phyloP scores from a whole-genome alignment of 2,113 vertebrate genomes.

The Tamias sibiricus region DNA sequence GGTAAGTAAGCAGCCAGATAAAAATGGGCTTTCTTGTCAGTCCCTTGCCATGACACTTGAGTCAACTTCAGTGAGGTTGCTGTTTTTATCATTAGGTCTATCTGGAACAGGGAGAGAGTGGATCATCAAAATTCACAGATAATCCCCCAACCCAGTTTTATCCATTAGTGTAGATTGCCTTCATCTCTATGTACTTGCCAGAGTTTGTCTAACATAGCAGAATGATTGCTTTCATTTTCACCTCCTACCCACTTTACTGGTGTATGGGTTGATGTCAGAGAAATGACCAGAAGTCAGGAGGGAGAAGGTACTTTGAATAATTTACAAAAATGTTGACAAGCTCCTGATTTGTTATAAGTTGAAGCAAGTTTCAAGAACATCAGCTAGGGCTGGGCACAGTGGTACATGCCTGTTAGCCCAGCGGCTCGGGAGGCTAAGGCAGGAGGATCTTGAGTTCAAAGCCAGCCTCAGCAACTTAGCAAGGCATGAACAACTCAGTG shows the following conservation, averaged over 20 bases:
- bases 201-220: background rate
- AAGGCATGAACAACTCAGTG: too few species aligned
- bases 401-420: too few species aligned
- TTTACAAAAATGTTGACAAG: background rate
- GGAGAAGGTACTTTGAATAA: background rate
- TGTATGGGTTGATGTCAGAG: background rate
- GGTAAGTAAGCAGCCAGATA: background rate
- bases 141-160: background rate
- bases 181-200: background rate
- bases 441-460: too few species aligned
- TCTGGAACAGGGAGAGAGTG: background rate
- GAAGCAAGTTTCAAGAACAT: background rate
- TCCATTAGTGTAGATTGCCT: background rate
- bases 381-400: background rate
- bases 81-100: background rate
- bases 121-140: background rate
- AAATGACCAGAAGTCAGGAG: background rate
- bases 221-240: constrained; percentile 11
- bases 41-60: background rate
- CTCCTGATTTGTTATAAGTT: background rate
- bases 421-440: too few species aligned
- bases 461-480: too few species aligned
- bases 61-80: background rate
- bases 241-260: background rate
- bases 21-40: background rate